Conservation (phyloP, 2,113 vertebrate genomes). For the Pholis gunnellus region DNA sequence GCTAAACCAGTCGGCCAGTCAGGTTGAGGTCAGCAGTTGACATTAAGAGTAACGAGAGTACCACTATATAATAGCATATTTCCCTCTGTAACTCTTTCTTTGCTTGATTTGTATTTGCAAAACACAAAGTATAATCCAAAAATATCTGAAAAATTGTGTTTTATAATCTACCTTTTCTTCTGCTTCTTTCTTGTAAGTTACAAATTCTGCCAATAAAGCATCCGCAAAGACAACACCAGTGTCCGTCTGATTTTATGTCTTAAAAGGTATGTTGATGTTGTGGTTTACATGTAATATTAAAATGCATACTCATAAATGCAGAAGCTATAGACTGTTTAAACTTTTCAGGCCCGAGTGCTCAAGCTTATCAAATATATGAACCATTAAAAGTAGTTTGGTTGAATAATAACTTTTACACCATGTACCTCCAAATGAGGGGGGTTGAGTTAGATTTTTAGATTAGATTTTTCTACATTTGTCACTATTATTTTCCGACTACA, state of each 20-base stretch:
- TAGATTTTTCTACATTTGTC: neutral
- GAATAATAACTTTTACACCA: neutral
- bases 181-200: neutral
- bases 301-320: neutral
- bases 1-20: neutral
- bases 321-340: neutral
- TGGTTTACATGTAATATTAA: neutral
- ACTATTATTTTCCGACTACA: neutral
- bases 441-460: neutral
- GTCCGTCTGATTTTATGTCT: slow-evolving; percentile 14
- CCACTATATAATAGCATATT: neutral
- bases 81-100: neutral
- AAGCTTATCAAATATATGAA: neutral
- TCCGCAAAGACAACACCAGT: slow-evolving; percentile 33
- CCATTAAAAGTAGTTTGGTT: neutral
- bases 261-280: neutral
- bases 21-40: neutral
- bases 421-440: neutral
- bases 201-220: slow-evolving; percentile 47
- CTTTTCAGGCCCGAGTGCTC: neutral
- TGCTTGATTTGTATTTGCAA: neutral
- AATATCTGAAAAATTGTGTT: neutral
- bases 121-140: neutral
- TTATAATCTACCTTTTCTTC: neutral
- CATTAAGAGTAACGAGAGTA: neutral